These are phyloP conservation scores for Aspidoscelis tigris DNA, from an alignment of 2,113 vertebrate genomes.

Conservation along the genomic window DNA sequence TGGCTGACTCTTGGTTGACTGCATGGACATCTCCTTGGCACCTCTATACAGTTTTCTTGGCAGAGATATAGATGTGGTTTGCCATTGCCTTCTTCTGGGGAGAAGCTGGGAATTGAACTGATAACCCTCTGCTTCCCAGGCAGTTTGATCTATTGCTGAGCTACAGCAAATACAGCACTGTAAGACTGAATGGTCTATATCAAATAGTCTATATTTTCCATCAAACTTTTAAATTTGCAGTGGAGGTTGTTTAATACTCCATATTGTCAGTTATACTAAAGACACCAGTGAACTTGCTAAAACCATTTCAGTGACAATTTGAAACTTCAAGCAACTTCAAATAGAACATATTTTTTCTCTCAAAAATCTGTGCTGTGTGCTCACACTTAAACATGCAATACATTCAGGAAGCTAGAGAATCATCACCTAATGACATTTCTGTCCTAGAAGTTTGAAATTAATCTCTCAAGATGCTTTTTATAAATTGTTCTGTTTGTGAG, in stretches of 20 bases:
- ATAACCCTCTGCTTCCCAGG: no score
- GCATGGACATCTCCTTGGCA: no score
- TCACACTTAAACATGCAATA: not conserved
- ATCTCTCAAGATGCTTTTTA: not conserved
- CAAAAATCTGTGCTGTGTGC: not conserved
- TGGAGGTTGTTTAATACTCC: conserved; percentile 38
- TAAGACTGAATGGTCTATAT: conserved; percentile 37
- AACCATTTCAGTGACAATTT: not conserved
- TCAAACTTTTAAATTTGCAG: conserved; percentile 26
- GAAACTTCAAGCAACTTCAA: conserved; percentile 1
- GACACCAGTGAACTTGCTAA: not conserved
- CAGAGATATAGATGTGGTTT: no score
- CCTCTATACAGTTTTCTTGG: no score
- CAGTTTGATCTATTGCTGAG: no score
- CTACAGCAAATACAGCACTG: no score
- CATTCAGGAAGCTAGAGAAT: not conserved
- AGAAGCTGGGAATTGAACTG: no score
- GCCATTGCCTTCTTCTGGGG: no score
- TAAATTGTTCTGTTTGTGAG: not conserved
- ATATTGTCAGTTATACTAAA: not conserved
- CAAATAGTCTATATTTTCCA: not conserved
- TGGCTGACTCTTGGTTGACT: no score
- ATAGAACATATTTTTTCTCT: not conserved
- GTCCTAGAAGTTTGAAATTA: not conserved
- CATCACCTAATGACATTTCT: not conserved